A percentile compares a stretch with the other conserved stretches of the same genome.
phyloP scores from a whole-genome alignment of 37 sponge, comb jelly and placozoan genomes.

The Ianthella basta region DNA sequence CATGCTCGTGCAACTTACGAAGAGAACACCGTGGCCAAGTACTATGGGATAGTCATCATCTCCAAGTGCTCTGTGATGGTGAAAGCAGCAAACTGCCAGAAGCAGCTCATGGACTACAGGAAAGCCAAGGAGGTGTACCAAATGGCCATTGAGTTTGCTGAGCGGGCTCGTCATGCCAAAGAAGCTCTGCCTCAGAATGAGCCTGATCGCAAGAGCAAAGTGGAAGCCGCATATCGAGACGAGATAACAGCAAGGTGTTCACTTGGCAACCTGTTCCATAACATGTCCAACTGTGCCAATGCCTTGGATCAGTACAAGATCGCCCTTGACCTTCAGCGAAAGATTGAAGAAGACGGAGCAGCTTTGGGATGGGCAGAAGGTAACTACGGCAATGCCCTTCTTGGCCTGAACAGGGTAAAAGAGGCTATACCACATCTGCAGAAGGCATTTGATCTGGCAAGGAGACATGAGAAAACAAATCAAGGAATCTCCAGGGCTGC shows the following conservation, averaged over 20 bases:
- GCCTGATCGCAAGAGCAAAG: not conserved
- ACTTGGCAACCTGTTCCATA: constrained; percentile 78
- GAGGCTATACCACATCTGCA: constrained; percentile 61
- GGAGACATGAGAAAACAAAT: constrained; percentile 47
- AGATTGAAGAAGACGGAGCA: constrained; percentile 32
- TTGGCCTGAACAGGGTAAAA: constrained; percentile 56
- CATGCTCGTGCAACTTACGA: constrained; percentile 29
- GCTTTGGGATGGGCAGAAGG: constrained; percentile 80
- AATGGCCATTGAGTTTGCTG: constrained; percentile 14
- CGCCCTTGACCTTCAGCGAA: constrained; percentile 37
- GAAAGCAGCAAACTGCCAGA: constrained; percentile 26
- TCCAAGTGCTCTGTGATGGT: constrained; percentile 36
- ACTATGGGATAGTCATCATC: constrained; percentile 36
- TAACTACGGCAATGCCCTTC: constrained; percentile 75
- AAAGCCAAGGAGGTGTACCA: constrained; percentile 15
- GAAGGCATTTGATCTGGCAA: constrained; percentile 52
- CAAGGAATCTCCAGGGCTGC: constrained; percentile 64
- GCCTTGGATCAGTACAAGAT: constrained; percentile 56
- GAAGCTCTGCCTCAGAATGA: not conserved
- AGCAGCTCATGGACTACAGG: not conserved
- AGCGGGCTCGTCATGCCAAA: not conserved
- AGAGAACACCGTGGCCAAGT: constrained; percentile 21
- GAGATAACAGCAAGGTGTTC: constrained; percentile 37
- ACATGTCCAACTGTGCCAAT: constrained; percentile 44
- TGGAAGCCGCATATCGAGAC: constrained; percentile 22